Conservation (phyloP, 2,888 invertebrate genomes). For the Zootermopsis nevadensis region DNA sequence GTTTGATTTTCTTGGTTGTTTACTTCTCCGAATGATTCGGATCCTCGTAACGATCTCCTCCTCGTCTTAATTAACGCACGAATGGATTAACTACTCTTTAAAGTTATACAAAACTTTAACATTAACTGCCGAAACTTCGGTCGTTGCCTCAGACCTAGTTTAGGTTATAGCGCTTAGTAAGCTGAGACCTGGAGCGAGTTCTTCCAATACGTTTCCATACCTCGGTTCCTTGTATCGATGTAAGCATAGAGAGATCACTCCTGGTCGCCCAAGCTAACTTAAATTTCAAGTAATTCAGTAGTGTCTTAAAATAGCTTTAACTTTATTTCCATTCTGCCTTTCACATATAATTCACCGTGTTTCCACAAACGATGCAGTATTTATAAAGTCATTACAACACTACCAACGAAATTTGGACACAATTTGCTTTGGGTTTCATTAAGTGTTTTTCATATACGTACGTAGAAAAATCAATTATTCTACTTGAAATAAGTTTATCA, state of each 20-base stretch:
- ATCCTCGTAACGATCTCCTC: conserved; percentile 44
- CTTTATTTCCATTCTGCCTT: too few relatives aligned
- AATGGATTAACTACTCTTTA: conserved; percentile 47
- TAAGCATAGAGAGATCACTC: background rate
- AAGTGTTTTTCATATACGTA: too few relatives aligned
- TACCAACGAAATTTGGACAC: too few relatives aligned
- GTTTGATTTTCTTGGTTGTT: conserved; percentile 48
- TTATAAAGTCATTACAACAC: too few relatives aligned
- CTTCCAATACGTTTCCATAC: background rate
- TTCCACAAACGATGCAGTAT: too few relatives aligned
- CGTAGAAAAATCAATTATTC: too few relatives aligned
- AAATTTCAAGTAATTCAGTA: too few relatives aligned
- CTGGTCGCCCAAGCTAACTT: too few relatives aligned
- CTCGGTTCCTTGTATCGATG: background rate
- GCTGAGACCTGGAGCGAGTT: background rate
- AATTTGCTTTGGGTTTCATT: too few relatives aligned
- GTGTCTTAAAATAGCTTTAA: too few relatives aligned
- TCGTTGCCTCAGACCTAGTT: background rate
- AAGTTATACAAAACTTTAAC: conserved; percentile 44
- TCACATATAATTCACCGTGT: too few relatives aligned
- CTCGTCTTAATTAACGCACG: conserved; percentile 46
- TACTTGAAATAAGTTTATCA: too few relatives aligned
- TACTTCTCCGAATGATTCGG: conserved; percentile 44
- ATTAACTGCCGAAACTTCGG: conserved; percentile 43
- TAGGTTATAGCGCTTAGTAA: background rate